Evolutionary conservation across 2,888 invertebrate species (phyloP), one percentile per base, ranked within the genome.

Genomic region (Drosophila mimetica): DNA sequence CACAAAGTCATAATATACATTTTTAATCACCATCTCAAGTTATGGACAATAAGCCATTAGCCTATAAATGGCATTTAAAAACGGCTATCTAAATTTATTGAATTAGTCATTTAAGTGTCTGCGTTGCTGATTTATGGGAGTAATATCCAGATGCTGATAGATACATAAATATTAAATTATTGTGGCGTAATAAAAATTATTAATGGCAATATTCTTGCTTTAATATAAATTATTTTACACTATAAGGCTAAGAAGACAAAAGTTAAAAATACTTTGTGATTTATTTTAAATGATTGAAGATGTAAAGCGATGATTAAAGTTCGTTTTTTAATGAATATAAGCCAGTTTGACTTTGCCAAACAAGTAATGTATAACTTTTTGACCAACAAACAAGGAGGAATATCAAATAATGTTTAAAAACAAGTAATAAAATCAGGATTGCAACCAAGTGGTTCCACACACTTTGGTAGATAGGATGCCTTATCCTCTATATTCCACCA

Each of bases 61-160:
- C 16, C 14, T 28, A 63, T 44, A 34, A 44, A 60, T 61, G 44
- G 44, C 63, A 44, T 61, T 63, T 64, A 20, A 64, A 66, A 42
- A 9, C 34, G 28, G 8, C 42, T 30, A 51, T 64, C 36, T 41
- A 42, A 51, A 51, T 42, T 63, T 42, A 67, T 63, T 34, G 34
- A 67, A 52, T 39, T 34, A 36, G 28, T 42, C 34, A 30, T 30
- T 51, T 41, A 22, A 52, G 42, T 52, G 63, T 36, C 52, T 34
- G 14, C 5, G 11, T 20, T 6, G 41, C 42, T 52, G 69, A 64
- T 52, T 67, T 64, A 64, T 67, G 28, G 30, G 52, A 50, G 9
- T 28, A 42, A 66, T 41, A 44, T 59, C 7, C 2, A 25, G 34
- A 36, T 64, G 37, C 20, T 36, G 34, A 18, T 60, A 5, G 20